phyloP scores from a whole-genome alignment of 2,113 vertebrate genomes.

The Dendropsophus ebraccatus region DNA sequence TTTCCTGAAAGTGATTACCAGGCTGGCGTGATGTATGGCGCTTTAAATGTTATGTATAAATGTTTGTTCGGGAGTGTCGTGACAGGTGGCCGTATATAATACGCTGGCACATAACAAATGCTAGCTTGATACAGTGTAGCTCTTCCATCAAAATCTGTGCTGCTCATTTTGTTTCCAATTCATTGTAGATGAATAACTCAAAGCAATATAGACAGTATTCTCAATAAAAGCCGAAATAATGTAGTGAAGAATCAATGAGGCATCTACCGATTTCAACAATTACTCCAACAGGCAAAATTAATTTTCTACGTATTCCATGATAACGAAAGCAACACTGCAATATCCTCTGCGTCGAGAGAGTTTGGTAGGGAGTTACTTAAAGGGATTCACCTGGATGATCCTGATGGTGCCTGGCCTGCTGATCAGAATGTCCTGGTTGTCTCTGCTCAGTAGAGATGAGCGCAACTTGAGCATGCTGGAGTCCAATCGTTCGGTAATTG shows the following conservation, averaged over 20 bases:
- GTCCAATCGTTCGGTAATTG: too few relatives aligned
- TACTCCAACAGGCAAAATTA: constrained; percentile 30
- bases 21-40: constrained; percentile 19
- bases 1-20: constrained; percentile 6
- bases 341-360: neutral
- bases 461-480: too few relatives aligned
- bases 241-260: constrained; percentile 41
- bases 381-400: neutral
- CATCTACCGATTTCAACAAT: constrained; percentile 23
- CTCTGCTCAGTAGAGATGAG: too few relatives aligned
- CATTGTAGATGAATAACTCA: constrained; percentile 39
- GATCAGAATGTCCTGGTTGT: too few relatives aligned
- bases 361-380: neutral
- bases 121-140: neutral
- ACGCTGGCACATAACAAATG: constrained; percentile 23
- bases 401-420: too few relatives aligned
- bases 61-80: constrained; percentile 30
- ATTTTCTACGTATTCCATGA: constrained; percentile 34
- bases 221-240: constrained; percentile 43
- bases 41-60: constrained; percentile 44
- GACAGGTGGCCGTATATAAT: constrained; percentile 45
- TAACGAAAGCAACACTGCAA: neutral
- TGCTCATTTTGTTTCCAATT: constrained; percentile 42
- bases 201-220: constrained; percentile 25
- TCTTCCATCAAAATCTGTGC: constrained; percentile 14